phyloP scores from a whole-genome alignment of 2,888 invertebrate species.

The Hermaeophaga mercurialis region DNA sequence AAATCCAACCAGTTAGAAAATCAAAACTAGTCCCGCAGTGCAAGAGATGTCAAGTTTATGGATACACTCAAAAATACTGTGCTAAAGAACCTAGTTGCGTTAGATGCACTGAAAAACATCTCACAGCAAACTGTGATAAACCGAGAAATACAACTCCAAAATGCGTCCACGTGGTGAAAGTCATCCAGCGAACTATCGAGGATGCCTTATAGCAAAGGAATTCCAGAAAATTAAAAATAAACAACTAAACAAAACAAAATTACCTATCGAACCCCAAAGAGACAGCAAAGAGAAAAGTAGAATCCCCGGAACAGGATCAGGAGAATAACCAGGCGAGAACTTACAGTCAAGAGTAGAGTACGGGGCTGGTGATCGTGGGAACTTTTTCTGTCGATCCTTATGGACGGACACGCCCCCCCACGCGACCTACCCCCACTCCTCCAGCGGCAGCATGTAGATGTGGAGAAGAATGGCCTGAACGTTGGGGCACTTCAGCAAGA shows the following conservation, averaged over 20 bases:
- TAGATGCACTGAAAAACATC: constrained; percentile 23
- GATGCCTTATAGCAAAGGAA: background rate
- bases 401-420: too few species aligned
- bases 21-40: constrained; percentile 21
- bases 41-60: constrained; percentile 26
- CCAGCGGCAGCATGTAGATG: too few species aligned
- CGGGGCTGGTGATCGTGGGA: too few species aligned
- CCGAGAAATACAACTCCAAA: constrained; percentile 10
- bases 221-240: background rate
- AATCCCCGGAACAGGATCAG: background rate
- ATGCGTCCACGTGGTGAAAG: background rate
- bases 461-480: too few species aligned
- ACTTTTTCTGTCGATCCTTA: too few species aligned
- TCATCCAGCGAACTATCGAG: background rate
- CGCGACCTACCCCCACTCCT: too few species aligned
- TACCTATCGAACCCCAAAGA: background rate
- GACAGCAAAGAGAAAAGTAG: background rate
- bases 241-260: background rate
- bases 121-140: constrained; percentile 15
- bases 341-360: too few species aligned
- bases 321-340: background rate
- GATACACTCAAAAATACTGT: constrained; percentile 26
- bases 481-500: too few species aligned
- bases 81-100: constrained; percentile 28
- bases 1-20: background rate